Percentiles rank a stretch among this genome's conserved stretches.
Evolutionary conservation across 2,888 invertebrate species (phyloP).

Genomic region (Folsomia candida): DNA sequence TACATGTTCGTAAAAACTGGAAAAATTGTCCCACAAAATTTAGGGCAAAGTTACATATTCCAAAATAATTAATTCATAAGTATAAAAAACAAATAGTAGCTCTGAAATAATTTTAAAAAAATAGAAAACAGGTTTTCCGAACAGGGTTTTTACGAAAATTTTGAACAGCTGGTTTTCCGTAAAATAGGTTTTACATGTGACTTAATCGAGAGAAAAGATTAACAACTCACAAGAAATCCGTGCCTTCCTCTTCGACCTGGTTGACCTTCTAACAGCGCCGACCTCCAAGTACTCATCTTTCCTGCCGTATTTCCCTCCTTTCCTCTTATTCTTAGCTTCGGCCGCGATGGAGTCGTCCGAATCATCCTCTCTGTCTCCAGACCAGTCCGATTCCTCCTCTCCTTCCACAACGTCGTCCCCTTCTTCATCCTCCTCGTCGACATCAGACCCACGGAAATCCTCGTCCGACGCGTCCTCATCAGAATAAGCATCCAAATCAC

Average conservation of each 20-base stretch:
- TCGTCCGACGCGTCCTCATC: constrained; percentile 83
- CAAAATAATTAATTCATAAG: too few relatives aligned
- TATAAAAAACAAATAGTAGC: constrained; percentile 7
- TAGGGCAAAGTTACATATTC: too few relatives aligned
- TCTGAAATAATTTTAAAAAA: constrained; percentile 5
- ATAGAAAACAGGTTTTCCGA: too few relatives aligned
- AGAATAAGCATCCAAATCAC: constrained; percentile 73
- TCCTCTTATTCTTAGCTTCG: constrained; percentile 26
- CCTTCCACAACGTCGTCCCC: constrained; percentile 60
- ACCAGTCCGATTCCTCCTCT: constrained; percentile 54
- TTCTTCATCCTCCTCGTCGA: constrained; percentile 61
- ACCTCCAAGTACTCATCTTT: constrained; percentile 45
- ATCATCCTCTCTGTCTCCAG: constrained; percentile 46
- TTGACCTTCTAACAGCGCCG: constrained; percentile 47
- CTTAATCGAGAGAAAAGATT: too few relatives aligned
- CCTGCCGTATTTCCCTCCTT: constrained; percentile 40
- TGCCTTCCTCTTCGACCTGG: constrained; percentile 39
- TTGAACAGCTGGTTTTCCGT: too few relatives aligned
- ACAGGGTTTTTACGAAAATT: too few relatives aligned
- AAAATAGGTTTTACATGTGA: too few relatives aligned
- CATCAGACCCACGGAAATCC: constrained; percentile 80
- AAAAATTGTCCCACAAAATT: too few relatives aligned
- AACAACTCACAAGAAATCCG: constrained; percentile 47
- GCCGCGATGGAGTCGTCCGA: constrained; percentile 42
- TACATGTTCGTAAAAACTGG: too few relatives aligned